Base-by-base conservation (phyloP, 2,797 vertebrate genomes). In the Sebastes aleutianus region DNA sequence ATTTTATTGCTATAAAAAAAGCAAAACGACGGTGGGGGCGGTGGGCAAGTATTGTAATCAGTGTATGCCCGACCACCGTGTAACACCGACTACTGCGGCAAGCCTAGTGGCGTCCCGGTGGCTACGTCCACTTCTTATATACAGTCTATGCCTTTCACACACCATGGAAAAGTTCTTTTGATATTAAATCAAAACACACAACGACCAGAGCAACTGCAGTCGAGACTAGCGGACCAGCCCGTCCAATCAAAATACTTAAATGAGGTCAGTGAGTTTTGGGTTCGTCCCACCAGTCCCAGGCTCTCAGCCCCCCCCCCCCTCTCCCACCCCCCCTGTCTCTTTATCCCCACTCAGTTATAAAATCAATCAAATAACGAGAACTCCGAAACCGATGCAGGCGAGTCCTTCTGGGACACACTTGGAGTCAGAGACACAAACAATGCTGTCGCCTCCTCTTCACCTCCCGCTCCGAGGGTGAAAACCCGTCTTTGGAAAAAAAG, bases 341-440 rank as follows among this genome's bases (percentile, higher is more conserved):
- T 14, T 68, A 6, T 56, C 22, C 18, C 16, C 22, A 53, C 70
- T 27, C 61, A 73, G 14, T 71, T 26, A 47, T 62, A 50, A 57
- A 77, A 78, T 76, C 32, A 54, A 32, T 59, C 6, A 54, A 22
- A 59, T 47, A 63, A 54, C n/a, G 57, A 69, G 62, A 70, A 7
- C 68, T 20, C 61, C 10, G 9, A n/a, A 70, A 27, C 54, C 2
- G 6, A 70, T 18, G 2, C 22, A 7, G 56, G 64, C 1, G 10
- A 70, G 56, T 56, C 27, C 0, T 31, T 84, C 53, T 72, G 20
- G 62, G 20, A 59, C n/a, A 16, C 39, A 24, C 71, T 68, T 16
- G 59, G 72, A 76, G 24, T 74, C 61, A 2, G 31, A 80, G 74
- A 88, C 82, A 67, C 63, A 90, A 90, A 87, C 78, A 62, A 26